Base-by-base conservation (phyloP, 2,888 invertebrate genomes). In the Brachyptera risi region DNA sequence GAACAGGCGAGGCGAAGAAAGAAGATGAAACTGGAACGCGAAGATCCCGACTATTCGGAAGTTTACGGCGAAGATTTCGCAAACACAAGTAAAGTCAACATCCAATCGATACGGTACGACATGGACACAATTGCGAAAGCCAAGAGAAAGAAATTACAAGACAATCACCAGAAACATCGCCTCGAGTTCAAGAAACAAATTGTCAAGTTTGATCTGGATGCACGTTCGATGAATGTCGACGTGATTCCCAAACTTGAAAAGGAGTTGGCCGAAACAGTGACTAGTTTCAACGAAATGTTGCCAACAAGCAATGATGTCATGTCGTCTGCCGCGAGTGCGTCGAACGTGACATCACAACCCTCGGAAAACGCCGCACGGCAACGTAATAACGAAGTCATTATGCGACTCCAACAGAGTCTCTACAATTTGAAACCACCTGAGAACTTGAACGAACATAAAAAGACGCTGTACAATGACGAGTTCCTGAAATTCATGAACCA, bases 401-500 rank as follows among this genome's bases (percentile, higher is more conserved):
- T 19, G 42, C 42, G 42, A 21, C 19, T 42, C 3, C 17, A 17
- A 5, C 19, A 9, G 21, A 17, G 42, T 21, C 19, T 42, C 3
- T 42, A 42, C 42, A 42, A 42, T 21, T n/a, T n/a, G n/a, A 42
- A 42, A 21, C 42, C 42, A 13, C 15, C 42, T 17, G 19, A 7
- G 17, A 42, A 21, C 19, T 42, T 1, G 21, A 7, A 3, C 38
- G 38, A 3, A 13, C 3, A 15, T 3, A 15, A 13, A 38, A 13
- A 7, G 5, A 7, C 38, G 3, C 38, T 38, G 4, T 51, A 51
- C 27, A 23, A 31, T 31, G 50, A 31, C 50, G 50, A 51, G 50
- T 51, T 51, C 31, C 24, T 51, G 17, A 51, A 51, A 31, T 51
- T 51, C 50, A 51, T 51, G 50, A 51, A 51, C 27, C 1, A n/a